These are phyloP conservation scores for Dyspetes luteomarginatus DNA, from an alignment of 2,888 invertebrate genomes.

Conservation along the genomic window DNA sequence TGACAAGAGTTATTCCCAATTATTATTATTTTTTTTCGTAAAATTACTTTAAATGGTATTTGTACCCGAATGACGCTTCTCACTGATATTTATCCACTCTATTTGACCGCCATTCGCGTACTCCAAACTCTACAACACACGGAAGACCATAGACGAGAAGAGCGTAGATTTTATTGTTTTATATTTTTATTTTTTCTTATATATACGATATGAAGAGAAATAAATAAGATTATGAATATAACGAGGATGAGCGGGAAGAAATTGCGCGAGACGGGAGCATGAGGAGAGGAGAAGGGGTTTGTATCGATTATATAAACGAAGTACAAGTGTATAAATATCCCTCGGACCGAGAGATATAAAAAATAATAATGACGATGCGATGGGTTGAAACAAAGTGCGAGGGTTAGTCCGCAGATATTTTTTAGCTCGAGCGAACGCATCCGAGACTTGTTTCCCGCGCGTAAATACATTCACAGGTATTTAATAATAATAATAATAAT, in stretches of 20 bases:
- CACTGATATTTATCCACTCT: no score
- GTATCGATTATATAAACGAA: constrained; percentile 49
- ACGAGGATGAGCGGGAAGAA: not conserved
- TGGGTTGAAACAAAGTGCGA: constrained; percentile 59
- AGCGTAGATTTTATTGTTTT: not conserved
- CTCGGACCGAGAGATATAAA: constrained; percentile 23
- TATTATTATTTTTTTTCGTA: no score
- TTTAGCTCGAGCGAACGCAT: constrained; percentile 65
- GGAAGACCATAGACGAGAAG: not conserved
- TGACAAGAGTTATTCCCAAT: not conserved
- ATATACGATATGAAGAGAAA: not conserved
- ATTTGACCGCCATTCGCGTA: not conserved
- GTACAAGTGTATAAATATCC: constrained; percentile 45
- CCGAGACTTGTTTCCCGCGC: constrained; percentile 64
- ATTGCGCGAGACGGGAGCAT: constrained; percentile 13
- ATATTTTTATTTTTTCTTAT: not conserved
- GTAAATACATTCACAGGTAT: constrained; percentile 52
- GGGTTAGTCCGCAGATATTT: constrained; percentile 66
- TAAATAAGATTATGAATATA: constrained; percentile 31
- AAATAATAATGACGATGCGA: constrained; percentile 25
- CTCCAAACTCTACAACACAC: not conserved
- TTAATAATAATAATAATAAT: constrained; percentile 45
- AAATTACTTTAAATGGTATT: no score
- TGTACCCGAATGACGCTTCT: no score
- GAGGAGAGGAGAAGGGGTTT: not conserved